Percentiles rank a stretch among this genome's conserved stretches.
Evolutionary conservation across 2,888 invertebrate genomes (phyloP).

Genomic region (Conops quadrifasciatus): DNA sequence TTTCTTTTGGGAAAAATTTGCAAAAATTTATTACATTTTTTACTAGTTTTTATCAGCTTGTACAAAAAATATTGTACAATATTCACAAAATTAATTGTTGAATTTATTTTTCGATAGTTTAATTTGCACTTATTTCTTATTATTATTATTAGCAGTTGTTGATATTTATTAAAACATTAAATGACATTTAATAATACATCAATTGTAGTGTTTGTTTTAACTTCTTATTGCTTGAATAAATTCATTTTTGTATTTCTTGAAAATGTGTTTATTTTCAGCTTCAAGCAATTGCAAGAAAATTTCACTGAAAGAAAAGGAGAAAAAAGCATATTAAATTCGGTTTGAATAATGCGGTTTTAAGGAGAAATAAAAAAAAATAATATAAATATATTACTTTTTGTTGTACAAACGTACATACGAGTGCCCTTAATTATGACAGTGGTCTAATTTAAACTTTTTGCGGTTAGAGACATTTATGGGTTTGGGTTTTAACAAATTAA

Average conservation of each 20-base stretch:
- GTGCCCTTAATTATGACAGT: too few species aligned
- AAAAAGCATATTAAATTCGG: neutral
- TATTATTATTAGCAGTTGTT: conserved; percentile 32
- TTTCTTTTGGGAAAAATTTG: conserved; percentile 19
- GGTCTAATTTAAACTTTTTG: too few species aligned
- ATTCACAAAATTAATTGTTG: neutral
- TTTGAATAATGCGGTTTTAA: too few species aligned
- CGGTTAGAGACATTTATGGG: too few species aligned
- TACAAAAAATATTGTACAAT: neutral
- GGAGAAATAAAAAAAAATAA: too few species aligned
- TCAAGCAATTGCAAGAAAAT: neutral
- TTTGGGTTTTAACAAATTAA: too few species aligned
- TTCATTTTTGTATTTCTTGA: conserved; percentile 18
- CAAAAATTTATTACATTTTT: conserved; percentile 30
- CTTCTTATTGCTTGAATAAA: too few species aligned
- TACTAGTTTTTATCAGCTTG: conserved; percentile 21
- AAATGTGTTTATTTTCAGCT: neutral
- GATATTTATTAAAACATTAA: conserved; percentile 35
- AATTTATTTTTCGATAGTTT: too few species aligned
- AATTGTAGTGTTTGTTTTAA: neutral
- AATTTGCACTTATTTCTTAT: conserved; percentile 5
- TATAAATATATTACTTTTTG: too few species aligned
- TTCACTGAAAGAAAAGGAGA: conserved; percentile 29
- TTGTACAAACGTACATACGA: too few species aligned
- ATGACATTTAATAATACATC: too few species aligned